Percentiles rank a stretch among this genome's conserved stretches.
phyloP scores from a whole-genome alignment of 2,888 invertebrate genomes.

The Diadromus collaris region DNA sequence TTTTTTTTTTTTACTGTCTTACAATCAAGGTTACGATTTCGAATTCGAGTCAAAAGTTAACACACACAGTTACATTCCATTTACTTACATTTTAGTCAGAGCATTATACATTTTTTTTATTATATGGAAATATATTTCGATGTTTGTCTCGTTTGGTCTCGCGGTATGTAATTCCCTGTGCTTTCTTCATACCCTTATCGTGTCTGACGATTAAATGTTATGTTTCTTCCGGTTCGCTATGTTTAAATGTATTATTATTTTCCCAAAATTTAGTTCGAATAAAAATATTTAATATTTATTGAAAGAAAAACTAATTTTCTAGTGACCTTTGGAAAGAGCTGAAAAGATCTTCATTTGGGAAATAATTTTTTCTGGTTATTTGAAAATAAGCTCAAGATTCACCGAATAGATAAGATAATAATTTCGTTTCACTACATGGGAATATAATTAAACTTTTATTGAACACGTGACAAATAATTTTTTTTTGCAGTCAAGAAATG shows the following conservation, averaged over 20 bases:
- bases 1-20: not conserved
- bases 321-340: not conserved
- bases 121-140: too few relatives aligned
- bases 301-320: not conserved
- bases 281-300: not conserved
- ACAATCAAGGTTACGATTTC: too few relatives aligned
- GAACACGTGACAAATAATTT: not conserved
- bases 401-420: too few relatives aligned
- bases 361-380: conserved; percentile 1
- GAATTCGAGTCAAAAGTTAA: too few relatives aligned
- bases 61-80: too few relatives aligned
- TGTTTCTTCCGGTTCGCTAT: conserved; percentile 19
- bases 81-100: too few relatives aligned
- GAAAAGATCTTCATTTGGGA: too few relatives aligned
- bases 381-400: not conserved
- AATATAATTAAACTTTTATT: not conserved
- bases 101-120: too few relatives aligned
- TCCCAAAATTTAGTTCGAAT: conserved; percentile 49
- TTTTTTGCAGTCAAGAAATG: not conserved
- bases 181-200: conserved; percentile 1
- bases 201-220: conserved; percentile 10
- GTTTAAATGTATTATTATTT: conserved; percentile 26
- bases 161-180: conserved; percentile 16
- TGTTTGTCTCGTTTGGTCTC: not conserved
- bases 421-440: too few relatives aligned